phyloP scores from a whole-genome alignment of 2,888 invertebrate species.

The Temnothorax unifasciatus region DNA sequence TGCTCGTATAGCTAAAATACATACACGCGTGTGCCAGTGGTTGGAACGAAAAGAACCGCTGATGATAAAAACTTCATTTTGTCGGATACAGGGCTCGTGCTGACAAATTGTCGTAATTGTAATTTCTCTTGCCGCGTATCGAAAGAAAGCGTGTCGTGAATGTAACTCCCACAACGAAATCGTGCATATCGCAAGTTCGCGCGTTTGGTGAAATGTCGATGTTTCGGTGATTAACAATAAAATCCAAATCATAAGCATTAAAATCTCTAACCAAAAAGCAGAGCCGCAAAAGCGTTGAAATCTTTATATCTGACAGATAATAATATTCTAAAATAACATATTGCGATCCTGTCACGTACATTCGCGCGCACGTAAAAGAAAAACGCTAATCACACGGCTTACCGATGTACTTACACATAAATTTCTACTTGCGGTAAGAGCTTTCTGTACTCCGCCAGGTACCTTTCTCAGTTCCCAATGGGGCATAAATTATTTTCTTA shows the following conservation, averaged over 20 bases:
- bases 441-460: constrained; percentile 40
- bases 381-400: constrained; percentile 48
- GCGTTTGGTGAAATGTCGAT: background rate
- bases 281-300: background rate
- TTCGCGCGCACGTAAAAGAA: constrained; percentile 22
- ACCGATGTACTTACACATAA: constrained; percentile 51
- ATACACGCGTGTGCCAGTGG: background rate
- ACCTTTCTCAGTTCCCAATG: constrained; percentile 53
- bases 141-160: background rate
- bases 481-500: constrained; percentile 56
- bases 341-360: background rate
- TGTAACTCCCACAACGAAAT: background rate
- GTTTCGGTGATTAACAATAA: background rate
- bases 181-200: background rate
- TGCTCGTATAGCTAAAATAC: constrained; percentile 25
- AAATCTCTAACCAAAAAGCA: background rate
- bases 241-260: background rate
- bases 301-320: constrained; percentile 7
- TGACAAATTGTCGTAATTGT: constrained; percentile 32
- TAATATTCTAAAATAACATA: background rate
- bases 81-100: background rate
- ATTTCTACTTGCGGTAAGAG: constrained; percentile 57
- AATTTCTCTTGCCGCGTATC: constrained; percentile 3
- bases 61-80: constrained; percentile 31
- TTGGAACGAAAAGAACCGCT: constrained; percentile 10